Base-by-base conservation (phyloP, 2,797 vertebrate species). In the Danionella dracula region DNA sequence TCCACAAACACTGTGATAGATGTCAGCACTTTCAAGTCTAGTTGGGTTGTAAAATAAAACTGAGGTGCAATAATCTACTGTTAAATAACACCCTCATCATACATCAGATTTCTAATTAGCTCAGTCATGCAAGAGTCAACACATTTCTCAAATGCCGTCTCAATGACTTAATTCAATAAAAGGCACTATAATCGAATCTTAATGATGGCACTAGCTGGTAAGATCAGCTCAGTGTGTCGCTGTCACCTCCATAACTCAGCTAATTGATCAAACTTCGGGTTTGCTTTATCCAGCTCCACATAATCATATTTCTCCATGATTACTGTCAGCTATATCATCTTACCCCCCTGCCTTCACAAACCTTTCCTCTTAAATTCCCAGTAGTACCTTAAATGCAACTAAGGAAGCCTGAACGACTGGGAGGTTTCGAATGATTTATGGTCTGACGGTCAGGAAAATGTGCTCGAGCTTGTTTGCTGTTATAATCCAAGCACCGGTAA, bases 391-490 rank as follows among this genome's bases (percentile, higher is more conserved):
- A 5, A 7, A 8, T 40, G 54, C 15, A 53, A 4, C 5, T 32
- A 21, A 4, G 19, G 4, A 20, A 8, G 19, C 17, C 15, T 27
- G 27, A 15, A 20, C 4, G 20, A 27, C 8, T 27, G 13, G 8
- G 3, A 38, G 6, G 8, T 49, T 34, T 53, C 45, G 38, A 69
- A 68, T 41, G 31, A 56, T 35, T 69, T 71, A 66, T 46, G 42
- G 49, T 56, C 17, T 45, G 57, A 37, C 60, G 63, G 56, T 54
- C 34, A 50, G 29, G 23, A 57, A 59, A 41, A 50, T 66, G 32
- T 40, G 32, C 32, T 29, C 37, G 32, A 49, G 68, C 37, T 32
- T 57, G 29, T 65, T 40, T 56, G 50, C 38, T 57, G n/a, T 42
- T 56, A 34, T 44, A 37, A 37, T 6, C 40, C 19, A 57, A 21